Base-by-base conservation (phyloP, 2,797 vertebrate species). In the Scolopax rusticola region DNA sequence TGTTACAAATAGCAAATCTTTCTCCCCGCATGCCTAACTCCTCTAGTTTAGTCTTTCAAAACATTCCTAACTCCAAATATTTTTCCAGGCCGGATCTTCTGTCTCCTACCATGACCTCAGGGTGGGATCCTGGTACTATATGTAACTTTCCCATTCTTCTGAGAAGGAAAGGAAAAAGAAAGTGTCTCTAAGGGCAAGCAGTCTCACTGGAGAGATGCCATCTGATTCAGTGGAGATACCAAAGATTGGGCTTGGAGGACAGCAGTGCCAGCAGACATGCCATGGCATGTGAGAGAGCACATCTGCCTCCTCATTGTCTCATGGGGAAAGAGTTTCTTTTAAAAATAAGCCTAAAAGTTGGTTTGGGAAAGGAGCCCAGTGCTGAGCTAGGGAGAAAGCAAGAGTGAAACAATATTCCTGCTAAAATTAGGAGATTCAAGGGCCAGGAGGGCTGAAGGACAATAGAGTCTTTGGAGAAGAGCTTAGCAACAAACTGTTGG, bases 1-100 rank as follows among this genome's bases (percentile, higher is more conserved):
- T 92, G 60, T 84, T 93, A 68, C 95, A 94, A 92, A 96, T 80
- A 92, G 87, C 79, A 89, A 68, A 73, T 78, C 65, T 87, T 84
- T 59, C 65, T 68, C 20, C 47, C 83, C 30, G 14, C 69, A 76
- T 88, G 85, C 59, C 82, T 88, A 87, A 94, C 82, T 94, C 51
- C 20, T 86, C 85, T 73, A 84, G n/a, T 27, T 65, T 51, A 78
- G 76, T 40, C 61, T 86, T 90, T 80, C 91, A 88, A 93, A 97
- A 95, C 83, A 94, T 93, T 88, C 69, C 87, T 61, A 54, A 88
- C n/a, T 86, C 69, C 28, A 92, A 94, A 84, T 94, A 86, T 56
- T 96, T 96, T 95, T 94, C 68, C n/a, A 53, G 68, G 56, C 75
- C 15, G 3, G 75, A 89, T 79, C 38, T 78, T 57, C 53, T 51